phyloP scores from a whole-genome alignment of 1,140 invertebrate genomes.

The Chionoecetes opilio region DNA sequence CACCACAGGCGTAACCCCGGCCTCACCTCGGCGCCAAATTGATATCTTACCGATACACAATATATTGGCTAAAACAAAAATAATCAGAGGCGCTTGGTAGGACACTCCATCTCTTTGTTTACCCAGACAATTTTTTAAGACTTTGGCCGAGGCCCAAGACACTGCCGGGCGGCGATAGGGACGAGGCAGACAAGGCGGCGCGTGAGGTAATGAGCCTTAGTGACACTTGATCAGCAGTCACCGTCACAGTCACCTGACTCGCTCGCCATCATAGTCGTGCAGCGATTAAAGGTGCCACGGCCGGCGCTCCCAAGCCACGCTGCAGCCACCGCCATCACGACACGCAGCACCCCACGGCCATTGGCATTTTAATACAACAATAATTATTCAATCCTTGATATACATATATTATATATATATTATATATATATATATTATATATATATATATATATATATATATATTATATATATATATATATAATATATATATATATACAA shows the following conservation, averaged over 20 bases:
- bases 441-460: not conserved
- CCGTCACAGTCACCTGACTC: slow-evolving; percentile 43
- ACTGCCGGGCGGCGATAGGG: not conserved
- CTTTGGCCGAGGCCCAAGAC: slow-evolving; percentile 53
- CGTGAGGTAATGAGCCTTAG: slow-evolving; percentile 22
- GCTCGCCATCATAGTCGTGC: slow-evolving; percentile 52
- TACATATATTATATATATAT: not conserved
- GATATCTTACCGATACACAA: slow-evolving; percentile 63
- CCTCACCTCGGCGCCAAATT: slow-evolving; percentile 15
- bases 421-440: no score
- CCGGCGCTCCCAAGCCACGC: not conserved
- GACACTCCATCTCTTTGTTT: slow-evolving; percentile 58
- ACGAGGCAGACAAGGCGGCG: not conserved
- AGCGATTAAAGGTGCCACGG: slow-evolving; percentile 60
- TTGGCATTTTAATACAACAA: not conserved
- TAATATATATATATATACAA: slow-evolving; percentile 15
- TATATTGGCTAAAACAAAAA: slow-evolving; percentile 67
- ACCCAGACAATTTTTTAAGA: slow-evolving; percentile 70
- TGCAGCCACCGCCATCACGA: not conserved
- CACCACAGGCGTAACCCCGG: slow-evolving; percentile 67
- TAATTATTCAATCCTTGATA: no score
- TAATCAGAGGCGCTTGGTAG: not conserved
- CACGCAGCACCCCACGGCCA: not conserved
- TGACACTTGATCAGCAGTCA: not conserved
- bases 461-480: not conserved